phyloP scores from a whole-genome alignment of 2,888 invertebrate species.

The Ornithoptera alexandrae region DNA sequence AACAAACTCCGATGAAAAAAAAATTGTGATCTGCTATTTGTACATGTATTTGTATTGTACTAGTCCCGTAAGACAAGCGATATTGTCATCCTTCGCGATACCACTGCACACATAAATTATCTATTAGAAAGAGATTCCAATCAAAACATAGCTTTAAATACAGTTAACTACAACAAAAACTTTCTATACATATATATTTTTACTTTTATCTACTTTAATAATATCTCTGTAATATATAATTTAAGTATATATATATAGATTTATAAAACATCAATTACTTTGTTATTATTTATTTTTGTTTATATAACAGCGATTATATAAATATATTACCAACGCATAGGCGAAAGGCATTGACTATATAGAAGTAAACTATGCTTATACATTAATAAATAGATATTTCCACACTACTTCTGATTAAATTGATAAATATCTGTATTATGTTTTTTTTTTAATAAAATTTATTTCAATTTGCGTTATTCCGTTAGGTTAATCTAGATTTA shows the following conservation, averaged over 20 bases:
- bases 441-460: background rate
- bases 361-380: constrained; percentile 3
- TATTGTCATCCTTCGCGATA: too few species aligned
- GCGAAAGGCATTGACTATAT: constrained; percentile 4
- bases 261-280: constrained; percentile 21
- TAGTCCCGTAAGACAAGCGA: too few species aligned
- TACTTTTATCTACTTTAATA: background rate
- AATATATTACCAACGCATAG: constrained; percentile 16
- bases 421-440: background rate
- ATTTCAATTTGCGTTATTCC: too few species aligned
- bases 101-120: background rate
- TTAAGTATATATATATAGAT: background rate
- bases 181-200: background rate
- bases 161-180: background rate
- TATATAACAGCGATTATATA: constrained; percentile 18
- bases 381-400: background rate
- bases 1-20: too few species aligned
- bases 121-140: constrained; percentile 18
- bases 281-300: constrained; percentile 15
- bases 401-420: background rate
- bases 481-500: background rate
- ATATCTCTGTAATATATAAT: background rate
- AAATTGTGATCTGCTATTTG: too few species aligned
- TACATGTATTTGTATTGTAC: too few species aligned
- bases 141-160: constrained; percentile 8